Evolutionary conservation across 1,140 invertebrate species (phyloP), one percentile per base, ranked within the genome.

Genomic region (Drosophila sucinea): DNA sequence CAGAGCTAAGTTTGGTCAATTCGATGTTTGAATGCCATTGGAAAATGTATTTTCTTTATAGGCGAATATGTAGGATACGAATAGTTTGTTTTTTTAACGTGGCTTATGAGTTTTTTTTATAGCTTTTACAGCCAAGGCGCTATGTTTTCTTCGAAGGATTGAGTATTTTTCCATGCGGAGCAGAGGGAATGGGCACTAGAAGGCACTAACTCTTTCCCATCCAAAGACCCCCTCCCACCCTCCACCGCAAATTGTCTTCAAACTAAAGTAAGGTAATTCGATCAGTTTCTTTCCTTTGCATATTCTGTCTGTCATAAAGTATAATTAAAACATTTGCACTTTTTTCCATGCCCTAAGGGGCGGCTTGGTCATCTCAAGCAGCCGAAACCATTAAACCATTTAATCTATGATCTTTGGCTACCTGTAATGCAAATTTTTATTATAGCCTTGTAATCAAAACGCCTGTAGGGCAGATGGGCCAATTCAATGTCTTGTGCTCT

Each of bases 271-370:
- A 51, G 3, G 44, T 27, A 51, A 51, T 51, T 51, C 44, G 23
- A 51, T 51, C 35, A 51, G 44, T 10, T 47, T 25, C 44, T 23
- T 23, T 47, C 6, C 6, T 1, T 1, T 11, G 10, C 35, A 8
- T 8, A 35, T 35, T 38, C 8, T 38, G 8, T 38, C 35, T 17
- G 11, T 57, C 56, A 70, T 78, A 78, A 77, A 77, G 41, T 66
- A 38, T 64, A 86, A 85, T 85, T 79, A 81, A 85, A 82, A 75
- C 70, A 72, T 78, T 86, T 81, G 55, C 64, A 67, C 56, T 65
- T 64, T 66, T 44, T 35, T 23, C 30, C 7, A 35, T 56, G 25
- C 23, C 23, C 58, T 63, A 32, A 10, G 35, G 35, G 30, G 30
- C 38, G 33, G 60, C 35, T 40, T 62, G 29, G 65, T 67, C 75